Evolutionary conservation across 2,888 invertebrate genomes (phyloP).

Genomic region (Temnothorax unifasciatus): DNA sequence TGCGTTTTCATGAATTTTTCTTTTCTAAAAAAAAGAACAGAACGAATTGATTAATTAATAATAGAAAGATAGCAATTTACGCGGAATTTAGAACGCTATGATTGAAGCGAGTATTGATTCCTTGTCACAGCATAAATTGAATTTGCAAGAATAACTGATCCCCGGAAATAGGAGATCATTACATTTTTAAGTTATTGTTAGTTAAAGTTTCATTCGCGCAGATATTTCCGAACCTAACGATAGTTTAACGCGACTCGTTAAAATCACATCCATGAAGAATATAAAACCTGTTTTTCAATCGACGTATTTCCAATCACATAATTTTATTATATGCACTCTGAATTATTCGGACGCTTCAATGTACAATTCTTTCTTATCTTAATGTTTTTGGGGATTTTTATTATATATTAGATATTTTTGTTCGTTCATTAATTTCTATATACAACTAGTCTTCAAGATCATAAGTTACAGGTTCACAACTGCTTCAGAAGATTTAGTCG

Average conservation of each 20-base stretch:
- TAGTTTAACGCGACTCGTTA: conserved; percentile 22
- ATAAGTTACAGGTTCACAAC: background rate
- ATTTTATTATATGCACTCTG: background rate
- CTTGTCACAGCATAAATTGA: conserved; percentile 20
- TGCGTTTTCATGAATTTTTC: background rate
- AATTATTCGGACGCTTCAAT: background rate
- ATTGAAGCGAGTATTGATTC: conserved; percentile 25
- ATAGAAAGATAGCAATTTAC: conserved; percentile 23
- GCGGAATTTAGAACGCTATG: conserved; percentile 12
- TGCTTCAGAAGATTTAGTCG: conserved; percentile 1
- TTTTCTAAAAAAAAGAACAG: background rate
- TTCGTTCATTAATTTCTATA: background rate
- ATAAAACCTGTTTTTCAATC: background rate
- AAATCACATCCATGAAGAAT: background rate
- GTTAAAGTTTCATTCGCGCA: conserved; percentile 31
- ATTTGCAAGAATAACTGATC: conserved; percentile 35
- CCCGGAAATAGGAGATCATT: conserved; percentile 36
- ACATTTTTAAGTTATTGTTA: conserved; percentile 23
- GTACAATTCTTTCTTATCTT: background rate
- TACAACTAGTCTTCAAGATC: background rate
- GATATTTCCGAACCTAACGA: conserved; percentile 16
- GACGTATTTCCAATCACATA: background rate
- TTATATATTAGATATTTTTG: background rate
- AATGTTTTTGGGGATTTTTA: background rate
- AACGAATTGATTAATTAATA: background rate